phyloP scores from a whole-genome alignment of 2,797 vertebrate species.

The Pipistrellus nathusii region DNA sequence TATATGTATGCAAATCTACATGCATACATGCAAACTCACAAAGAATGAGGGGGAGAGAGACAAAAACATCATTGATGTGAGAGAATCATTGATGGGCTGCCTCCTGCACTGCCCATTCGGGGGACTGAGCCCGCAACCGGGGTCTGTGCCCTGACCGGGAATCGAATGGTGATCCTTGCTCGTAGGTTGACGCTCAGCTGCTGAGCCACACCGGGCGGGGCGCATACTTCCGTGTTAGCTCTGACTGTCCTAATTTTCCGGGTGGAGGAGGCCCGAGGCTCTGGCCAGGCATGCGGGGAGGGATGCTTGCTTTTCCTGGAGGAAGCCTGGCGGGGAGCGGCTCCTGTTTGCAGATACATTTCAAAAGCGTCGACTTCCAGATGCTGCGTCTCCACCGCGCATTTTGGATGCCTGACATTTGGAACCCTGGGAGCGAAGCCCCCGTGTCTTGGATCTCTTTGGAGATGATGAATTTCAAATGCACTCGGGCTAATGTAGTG shows the following conservation, averaged over 20 bases:
- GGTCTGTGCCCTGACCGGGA: too few species aligned
- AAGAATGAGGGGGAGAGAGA: too few species aligned
- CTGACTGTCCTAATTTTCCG: background rate
- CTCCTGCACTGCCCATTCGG: too few species aligned
- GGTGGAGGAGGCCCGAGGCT: background rate
- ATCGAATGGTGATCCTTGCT: too few species aligned
- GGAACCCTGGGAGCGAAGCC: conserved; percentile 75
- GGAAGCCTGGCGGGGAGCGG: conserved; percentile 47
- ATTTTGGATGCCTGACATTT: conserved; percentile 82
- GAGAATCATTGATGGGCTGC: too few species aligned
- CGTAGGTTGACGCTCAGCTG: too few species aligned
- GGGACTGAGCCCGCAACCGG: too few species aligned
- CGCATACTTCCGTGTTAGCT: background rate
- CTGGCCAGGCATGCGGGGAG: background rate
- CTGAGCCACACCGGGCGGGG: too few species aligned
- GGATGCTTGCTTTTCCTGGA: background rate
- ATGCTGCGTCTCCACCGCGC: conserved; percentile 72
- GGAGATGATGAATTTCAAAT: conserved; percentile 84
- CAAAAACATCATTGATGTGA: too few species aligned
- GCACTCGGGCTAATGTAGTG: conserved; percentile 78
- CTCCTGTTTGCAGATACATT: conserved; percentile 78
- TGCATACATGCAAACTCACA: too few species aligned
- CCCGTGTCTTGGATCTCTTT: conserved; percentile 76
- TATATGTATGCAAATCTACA: too few species aligned
- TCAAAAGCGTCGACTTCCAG: conserved; percentile 74